phyloP scores from a whole-genome alignment of 64 coral and sea anemone genomes.

The Porites lutea region DNA sequence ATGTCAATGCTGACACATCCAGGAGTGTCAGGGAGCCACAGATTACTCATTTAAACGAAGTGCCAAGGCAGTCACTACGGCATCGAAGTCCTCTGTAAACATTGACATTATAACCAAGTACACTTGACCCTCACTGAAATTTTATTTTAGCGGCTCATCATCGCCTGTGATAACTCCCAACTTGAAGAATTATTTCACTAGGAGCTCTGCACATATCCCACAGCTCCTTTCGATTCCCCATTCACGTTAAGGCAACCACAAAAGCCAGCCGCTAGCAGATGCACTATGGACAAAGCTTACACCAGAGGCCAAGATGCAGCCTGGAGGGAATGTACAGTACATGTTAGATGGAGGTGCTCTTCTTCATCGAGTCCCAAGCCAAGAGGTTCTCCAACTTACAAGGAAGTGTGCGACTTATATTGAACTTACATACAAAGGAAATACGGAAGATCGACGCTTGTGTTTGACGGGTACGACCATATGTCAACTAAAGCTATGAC shows the following conservation, averaged over 20 bases:
- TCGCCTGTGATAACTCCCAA: slow-evolving; percentile 49
- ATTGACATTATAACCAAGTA: slow-evolving; percentile 52
- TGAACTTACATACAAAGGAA: slow-evolving; percentile 44
- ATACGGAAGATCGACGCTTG: slow-evolving; percentile 44
- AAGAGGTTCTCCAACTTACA: slow-evolving; percentile 45
- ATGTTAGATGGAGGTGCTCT: slow-evolving; percentile 75
- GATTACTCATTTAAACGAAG: slow-evolving; percentile 1
- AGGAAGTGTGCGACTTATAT: slow-evolving; percentile 51
- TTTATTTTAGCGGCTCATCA: background rate
- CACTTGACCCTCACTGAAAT: slow-evolving; percentile 68
- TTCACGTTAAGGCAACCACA: slow-evolving; percentile 43
- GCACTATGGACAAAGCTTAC: slow-evolving; percentile 46
- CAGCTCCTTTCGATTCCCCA: slow-evolving; percentile 65
- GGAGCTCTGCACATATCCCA: slow-evolving; percentile 71
- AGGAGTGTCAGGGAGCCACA: background rate
- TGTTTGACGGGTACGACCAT: slow-evolving; percentile 67
- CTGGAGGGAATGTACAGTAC: slow-evolving; percentile 25
- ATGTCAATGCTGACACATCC: too few relatives aligned
- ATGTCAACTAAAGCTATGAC: slow-evolving; percentile 42
- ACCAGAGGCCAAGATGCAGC: background rate
- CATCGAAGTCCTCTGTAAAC: slow-evolving; percentile 27
- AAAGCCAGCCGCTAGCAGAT: slow-evolving; percentile 67
- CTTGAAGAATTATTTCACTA: slow-evolving; percentile 51
- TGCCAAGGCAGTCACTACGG: slow-evolving; percentile 51
- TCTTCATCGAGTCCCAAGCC: slow-evolving; percentile 56